Conservation (phyloP, 2,113 vertebrate species). For the Myxocyprinus asiaticus region DNA sequence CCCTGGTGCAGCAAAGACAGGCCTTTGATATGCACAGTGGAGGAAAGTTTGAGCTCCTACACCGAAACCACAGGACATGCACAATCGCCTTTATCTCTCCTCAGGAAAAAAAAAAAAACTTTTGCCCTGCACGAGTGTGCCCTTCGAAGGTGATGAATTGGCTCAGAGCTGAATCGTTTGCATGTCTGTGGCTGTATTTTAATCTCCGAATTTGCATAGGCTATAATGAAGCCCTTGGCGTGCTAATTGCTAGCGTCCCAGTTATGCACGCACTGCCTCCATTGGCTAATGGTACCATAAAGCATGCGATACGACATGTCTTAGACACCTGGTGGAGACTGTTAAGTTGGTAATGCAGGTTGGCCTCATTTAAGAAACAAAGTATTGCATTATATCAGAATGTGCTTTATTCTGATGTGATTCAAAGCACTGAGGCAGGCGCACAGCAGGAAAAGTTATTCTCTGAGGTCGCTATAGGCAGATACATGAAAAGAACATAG, state of each 20-base stretch:
- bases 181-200: conserved; percentile 49
- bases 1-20: not conserved
- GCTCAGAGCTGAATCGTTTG: conserved; percentile 6
- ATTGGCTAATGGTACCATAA: conserved; percentile 76
- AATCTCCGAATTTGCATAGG: conserved; percentile 66
- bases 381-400: conserved; percentile 65
- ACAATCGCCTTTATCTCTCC: not conserved
- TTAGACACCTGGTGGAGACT: conserved; percentile 71
- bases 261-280: conserved; percentile 68
- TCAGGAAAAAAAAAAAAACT: conserved; percentile 15
- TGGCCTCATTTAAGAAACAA: conserved; percentile 72
- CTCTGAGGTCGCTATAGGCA: conserved; percentile 31
- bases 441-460: conserved; percentile 38
- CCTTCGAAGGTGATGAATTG: conserved; percentile 46
- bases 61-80: conserved; percentile 8
- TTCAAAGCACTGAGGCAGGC: conserved; percentile 49
- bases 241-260: conserved; percentile 74
- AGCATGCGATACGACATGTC: conserved; percentile 70
- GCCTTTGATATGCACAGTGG: conserved; percentile 28
- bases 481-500: conserved; percentile 35
- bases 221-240: conserved; percentile 73
- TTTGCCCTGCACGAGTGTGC: conserved; percentile 8
- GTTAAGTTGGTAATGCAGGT: conserved; percentile 64
- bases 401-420: conserved; percentile 52
- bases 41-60: conserved; percentile 6